Evolutionary conservation across 2,113 vertebrate species (phyloP), one percentile per base, ranked within the genome.

Genomic region (Odocoileus hemionus): DNA sequence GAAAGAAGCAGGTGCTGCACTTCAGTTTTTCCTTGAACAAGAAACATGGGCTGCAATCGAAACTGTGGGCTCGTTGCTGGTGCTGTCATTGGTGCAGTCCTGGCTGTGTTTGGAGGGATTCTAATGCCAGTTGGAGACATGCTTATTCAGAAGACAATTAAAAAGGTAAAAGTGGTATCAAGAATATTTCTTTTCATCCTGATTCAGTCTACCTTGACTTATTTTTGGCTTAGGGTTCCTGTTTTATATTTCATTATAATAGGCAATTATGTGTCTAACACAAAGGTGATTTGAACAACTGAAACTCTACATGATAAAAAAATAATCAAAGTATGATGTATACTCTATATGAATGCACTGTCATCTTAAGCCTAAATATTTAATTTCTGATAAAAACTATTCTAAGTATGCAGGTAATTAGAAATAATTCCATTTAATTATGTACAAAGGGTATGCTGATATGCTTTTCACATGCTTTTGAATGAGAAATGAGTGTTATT

Each of bases 61-160:
- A 99, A 97, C 97, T 98, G 98, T 80, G 98, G 99, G 52, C 98
- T 99, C 76, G 98, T 99, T 4, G 9, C 98, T 0, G 99, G 99
- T 70, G 99, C 99, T 7, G 54, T 99, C 89, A 36, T 99, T 0
- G 99, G 99, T 5, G 99, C 92, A 0, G 64, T 98, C 14, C 57
- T 99, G 91, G 99, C 99, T 80, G 60, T 99, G 96, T 95, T 99
- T 0, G 99, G 99, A 94, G 99, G 99, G 17, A 36, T 99, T 92
- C 99, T 99, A 1, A 99, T 99, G 95, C 99, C 99, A 0, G 55
- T 99, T 47, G 99, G 99, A 96, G 97, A 99, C 89, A 55, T 84
- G 25, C 9, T 99, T 28, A 99, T 99, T 95, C 0, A 90, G 74
- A 98, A 91, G 88, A 99, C 99, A 17, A 99, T 99, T 96, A 95